Percentiles rank a stretch among this genome's conserved stretches.
Evolutionary conservation across 2,888 invertebrate species (phyloP).

Genomic region (Dorcus hopei): DNA sequence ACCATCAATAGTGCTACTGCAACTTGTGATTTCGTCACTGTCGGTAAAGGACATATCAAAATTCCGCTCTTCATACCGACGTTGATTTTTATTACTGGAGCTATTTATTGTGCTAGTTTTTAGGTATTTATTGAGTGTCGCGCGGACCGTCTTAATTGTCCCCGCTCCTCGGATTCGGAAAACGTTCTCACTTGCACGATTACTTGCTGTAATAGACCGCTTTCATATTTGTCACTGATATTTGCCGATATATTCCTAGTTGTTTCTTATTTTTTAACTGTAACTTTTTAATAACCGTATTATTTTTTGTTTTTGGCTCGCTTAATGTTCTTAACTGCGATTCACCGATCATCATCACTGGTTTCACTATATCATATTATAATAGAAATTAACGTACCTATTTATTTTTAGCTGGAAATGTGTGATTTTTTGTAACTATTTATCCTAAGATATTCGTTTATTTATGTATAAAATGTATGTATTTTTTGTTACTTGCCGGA

Average conservation of each 20-base stretch:
- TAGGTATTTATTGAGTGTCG: slow-evolving; percentile 30
- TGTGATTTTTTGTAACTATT: slow-evolving; percentile 47
- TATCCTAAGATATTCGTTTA: slow-evolving; percentile 39
- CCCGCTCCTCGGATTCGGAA: background rate
- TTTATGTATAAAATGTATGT: slow-evolving; percentile 48
- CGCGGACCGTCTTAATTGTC: slow-evolving; percentile 5
- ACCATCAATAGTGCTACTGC: background rate
- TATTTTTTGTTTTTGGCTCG: slow-evolving; percentile 6
- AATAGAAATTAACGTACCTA: slow-evolving; percentile 45
- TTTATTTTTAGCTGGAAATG: slow-evolving; percentile 48
- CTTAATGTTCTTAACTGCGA: slow-evolving; percentile 9
- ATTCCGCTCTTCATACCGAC: slow-evolving; percentile 18
- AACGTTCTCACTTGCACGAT: slow-evolving; percentile 8
- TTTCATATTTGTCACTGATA: slow-evolving; percentile 16
- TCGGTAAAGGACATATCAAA: slow-evolving; percentile 41
- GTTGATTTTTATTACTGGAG: slow-evolving; percentile 9
- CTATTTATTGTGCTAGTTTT: slow-evolving; percentile 32
- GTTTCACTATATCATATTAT: slow-evolving; percentile 25
- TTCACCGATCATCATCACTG: slow-evolving; percentile 12
- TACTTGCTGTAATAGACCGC: slow-evolving; percentile 16
- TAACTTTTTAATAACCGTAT: slow-evolving; percentile 3
- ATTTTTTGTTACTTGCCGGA: slow-evolving; percentile 44
- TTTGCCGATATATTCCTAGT: slow-evolving; percentile 23
- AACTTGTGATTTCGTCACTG: slow-evolving; percentile 34
- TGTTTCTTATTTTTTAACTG: slow-evolving; percentile 9